A percentile compares a stretch with the other conserved stretches of the same genome.
These are phyloP conservation scores for Oreochromis niloticus DNA, from an alignment of 2,113 vertebrate genomes.

Conservation along the genomic window DNA sequence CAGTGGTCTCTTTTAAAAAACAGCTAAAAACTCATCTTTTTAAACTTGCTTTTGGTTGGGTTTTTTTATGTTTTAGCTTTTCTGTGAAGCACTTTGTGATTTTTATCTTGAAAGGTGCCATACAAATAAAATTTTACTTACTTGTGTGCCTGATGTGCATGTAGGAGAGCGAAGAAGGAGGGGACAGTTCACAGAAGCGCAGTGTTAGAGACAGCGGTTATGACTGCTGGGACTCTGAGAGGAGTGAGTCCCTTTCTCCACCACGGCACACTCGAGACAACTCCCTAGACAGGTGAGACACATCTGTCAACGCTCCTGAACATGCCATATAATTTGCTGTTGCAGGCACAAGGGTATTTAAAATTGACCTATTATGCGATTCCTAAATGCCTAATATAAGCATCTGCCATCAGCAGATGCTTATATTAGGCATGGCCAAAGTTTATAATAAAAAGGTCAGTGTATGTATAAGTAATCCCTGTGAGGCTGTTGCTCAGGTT, in stretches of 20 bases:
- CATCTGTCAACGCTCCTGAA: not conserved
- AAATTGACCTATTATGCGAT: not conserved
- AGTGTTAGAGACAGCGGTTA: slow-evolving; percentile 93
- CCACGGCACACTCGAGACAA: slow-evolving; percentile 90
- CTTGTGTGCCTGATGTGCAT: not conserved
- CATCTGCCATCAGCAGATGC: not conserved
- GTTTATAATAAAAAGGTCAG: not conserved
- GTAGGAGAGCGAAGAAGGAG: slow-evolving; percentile 77
- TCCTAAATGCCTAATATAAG: not conserved
- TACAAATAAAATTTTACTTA: not conserved
- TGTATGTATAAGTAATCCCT: not conserved
- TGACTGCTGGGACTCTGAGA: slow-evolving; percentile 97
- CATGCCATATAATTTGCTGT: not conserved
- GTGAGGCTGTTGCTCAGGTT: not conserved
- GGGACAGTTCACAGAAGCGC: slow-evolving; percentile 80
- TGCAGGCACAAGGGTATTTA: not conserved
- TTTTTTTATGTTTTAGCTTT: not conserved
- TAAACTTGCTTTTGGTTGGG: not conserved
- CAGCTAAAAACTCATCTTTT: not conserved
- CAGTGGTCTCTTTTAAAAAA: not conserved
- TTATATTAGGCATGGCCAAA: not conserved
- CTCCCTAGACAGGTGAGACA: slow-evolving; percentile 74
- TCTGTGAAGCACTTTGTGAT: not conserved
- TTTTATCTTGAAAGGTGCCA: not conserved
- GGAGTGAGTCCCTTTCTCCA: slow-evolving; percentile 92